phyloP scores from a whole-genome alignment of 2,113 vertebrate species.

The Pygoscelis adeliae region DNA sequence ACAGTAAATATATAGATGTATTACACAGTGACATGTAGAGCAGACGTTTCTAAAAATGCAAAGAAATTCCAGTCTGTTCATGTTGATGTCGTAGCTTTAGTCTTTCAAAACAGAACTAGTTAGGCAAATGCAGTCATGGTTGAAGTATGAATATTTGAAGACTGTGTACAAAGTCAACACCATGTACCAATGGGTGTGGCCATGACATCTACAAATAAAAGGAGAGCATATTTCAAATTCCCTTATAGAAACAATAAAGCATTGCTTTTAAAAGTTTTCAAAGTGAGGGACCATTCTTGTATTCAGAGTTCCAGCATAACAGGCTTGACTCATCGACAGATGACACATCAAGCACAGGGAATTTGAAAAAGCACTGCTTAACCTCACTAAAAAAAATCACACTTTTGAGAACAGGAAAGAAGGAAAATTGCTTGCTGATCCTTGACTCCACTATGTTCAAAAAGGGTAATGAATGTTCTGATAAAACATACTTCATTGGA shows the following conservation, averaged over 20 bases:
- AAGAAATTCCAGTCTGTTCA: conserved; percentile 36
- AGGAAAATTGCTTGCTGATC: conserved; percentile 79
- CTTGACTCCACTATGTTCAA: conserved; percentile 65
- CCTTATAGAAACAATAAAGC: conserved; percentile 15
- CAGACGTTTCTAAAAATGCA: conserved; percentile 49
- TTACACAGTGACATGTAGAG: background rate
- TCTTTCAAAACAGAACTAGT: background rate
- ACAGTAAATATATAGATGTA: conserved; percentile 13
- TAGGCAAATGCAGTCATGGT: background rate
- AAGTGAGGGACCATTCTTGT: conserved; percentile 42
- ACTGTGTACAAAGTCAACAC: background rate
- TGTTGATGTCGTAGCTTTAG: background rate
- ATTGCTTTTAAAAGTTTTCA: conserved; percentile 45
- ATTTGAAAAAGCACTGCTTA: conserved; percentile 79
- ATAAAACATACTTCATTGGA: conserved; percentile 63
- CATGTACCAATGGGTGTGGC: background rate
- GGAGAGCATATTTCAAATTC: background rate
- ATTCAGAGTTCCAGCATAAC: conserved; percentile 69
- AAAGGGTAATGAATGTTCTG: conserved; percentile 75
- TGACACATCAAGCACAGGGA: conserved; percentile 77
- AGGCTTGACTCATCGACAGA: conserved; percentile 78
- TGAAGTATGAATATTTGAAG: background rate
- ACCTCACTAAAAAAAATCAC: conserved; percentile 70
- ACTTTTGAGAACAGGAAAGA: conserved; percentile 74
- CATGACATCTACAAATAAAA: conserved; percentile 34